Evolutionary conservation across 2,113 vertebrate species (phyloP).

Genomic region (Phyllopteryx taeniolatus): DNA sequence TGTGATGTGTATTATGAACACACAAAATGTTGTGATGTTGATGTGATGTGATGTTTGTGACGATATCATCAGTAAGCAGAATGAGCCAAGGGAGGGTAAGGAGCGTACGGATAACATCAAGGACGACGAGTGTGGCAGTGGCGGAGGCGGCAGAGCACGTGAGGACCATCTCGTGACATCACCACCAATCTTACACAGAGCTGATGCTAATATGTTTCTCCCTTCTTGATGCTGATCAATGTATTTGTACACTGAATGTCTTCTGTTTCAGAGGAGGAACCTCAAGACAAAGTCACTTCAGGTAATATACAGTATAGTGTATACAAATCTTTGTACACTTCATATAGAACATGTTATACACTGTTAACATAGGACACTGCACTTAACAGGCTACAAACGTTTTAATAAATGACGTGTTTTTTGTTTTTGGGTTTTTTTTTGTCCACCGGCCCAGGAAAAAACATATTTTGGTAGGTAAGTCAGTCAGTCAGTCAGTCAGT

Average conservation of each 20-base stretch:
- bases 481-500: no score
- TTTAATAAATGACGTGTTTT: neutral
- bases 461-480: constrained; percentile 2
- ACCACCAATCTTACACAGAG: neutral
- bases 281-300: neutral
- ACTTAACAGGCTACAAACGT: neutral
- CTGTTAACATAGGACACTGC: neutral
- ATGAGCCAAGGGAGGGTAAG: neutral
- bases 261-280: neutral
- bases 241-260: neutral
- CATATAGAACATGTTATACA: neutral
- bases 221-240: neutral
- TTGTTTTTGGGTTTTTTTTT: neutral
- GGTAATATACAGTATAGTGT: neutral
- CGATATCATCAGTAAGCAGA: neutral
- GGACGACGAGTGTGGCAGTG: neutral
- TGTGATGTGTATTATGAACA: neutral
- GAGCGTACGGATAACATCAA: neutral
- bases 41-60: neutral
- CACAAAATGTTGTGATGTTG: neutral
- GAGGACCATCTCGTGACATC: neutral
- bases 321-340: no score
- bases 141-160: neutral
- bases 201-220: neutral
- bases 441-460: neutral